A percentile compares a stretch with the other conserved stretches of the same genome.
These are phyloP conservation scores for Riptortus pedestris DNA, from an alignment of 1,140 invertebrate species.

Conservation along the genomic window DNA sequence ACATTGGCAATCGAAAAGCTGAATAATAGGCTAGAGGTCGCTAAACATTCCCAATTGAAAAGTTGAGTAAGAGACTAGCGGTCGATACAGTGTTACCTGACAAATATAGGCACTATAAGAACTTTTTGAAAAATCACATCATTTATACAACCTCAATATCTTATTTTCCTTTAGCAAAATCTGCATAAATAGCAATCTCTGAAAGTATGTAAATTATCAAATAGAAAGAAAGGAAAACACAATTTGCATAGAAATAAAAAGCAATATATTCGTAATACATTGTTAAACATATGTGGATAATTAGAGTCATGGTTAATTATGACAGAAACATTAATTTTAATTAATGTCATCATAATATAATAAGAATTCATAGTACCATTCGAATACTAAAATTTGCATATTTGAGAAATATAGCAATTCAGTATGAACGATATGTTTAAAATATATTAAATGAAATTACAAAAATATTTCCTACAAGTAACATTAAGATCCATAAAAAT, in stretches of 20 bases:
- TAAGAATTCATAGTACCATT: neutral
- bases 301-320: conserved; percentile 15
- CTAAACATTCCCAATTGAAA: no score
- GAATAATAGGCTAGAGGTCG: no score
- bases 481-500: neutral
- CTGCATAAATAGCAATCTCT: no score
- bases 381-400: conserved; percentile 8
- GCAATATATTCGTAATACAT: neutral
- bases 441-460: neutral
- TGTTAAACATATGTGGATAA: neutral
- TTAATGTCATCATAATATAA: conserved; percentile 9
- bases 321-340: conserved; percentile 8
- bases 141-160: no score
- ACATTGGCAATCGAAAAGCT: no score
- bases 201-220: no score
- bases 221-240: neutral
- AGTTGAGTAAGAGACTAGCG: no score
- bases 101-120: no score
- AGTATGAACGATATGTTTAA: conserved; percentile 8
- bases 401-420: conserved; percentile 7
- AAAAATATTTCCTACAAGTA: neutral
- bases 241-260: neutral
- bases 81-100: no score
- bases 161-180: no score
- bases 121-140: no score